Evolutionary conservation across 53 echinoderm and acorn worm genomes (phyloP).

Genomic region (Actinopyga echinites): DNA sequence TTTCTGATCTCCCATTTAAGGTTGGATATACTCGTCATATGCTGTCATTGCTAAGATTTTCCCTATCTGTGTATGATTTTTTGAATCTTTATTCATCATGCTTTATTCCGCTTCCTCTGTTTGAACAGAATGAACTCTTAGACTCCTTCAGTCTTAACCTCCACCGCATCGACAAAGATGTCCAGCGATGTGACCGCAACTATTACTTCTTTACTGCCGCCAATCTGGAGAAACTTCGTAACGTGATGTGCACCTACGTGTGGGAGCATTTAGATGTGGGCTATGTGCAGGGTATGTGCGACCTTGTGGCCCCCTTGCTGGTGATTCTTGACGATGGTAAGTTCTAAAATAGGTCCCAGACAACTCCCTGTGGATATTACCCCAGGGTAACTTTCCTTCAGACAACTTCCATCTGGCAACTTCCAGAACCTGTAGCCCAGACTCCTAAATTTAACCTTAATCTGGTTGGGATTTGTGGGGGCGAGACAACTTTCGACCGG

Average conservation of each 20-base stretch:
- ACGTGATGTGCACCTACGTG: conserved; percentile 98
- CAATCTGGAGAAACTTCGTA: conserved; percentile 94
- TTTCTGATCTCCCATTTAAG: too few species aligned
- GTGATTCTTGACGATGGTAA: conserved; percentile 95
- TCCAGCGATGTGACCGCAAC: conserved; percentile 96
- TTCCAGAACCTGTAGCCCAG: too few species aligned
- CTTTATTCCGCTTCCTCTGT: not conserved
- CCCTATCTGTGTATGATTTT: too few species aligned
- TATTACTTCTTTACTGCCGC: conserved; percentile 85
- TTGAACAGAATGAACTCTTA: conserved; percentile 78
- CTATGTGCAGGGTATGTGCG: conserved; percentile 99
- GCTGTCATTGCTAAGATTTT: too few species aligned
- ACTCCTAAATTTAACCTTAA: too few species aligned
- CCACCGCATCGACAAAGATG: conserved; percentile 98
- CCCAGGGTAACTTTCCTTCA: too few species aligned
- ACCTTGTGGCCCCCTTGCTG: conserved; percentile 90
- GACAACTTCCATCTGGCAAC: too few species aligned
- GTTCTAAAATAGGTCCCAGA: not conserved
- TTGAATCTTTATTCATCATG: not conserved
- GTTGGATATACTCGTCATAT: too few species aligned
- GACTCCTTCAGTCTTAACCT: conserved; percentile 94
- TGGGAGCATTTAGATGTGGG: conserved; percentile 98
- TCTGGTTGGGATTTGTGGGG: too few species aligned
- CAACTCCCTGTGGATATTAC: too few species aligned
- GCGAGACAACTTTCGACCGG: too few species aligned